Evolutionary conservation across 2,797 vertebrate species (phyloP).

Genomic region (Adelosebastes latens): DNA sequence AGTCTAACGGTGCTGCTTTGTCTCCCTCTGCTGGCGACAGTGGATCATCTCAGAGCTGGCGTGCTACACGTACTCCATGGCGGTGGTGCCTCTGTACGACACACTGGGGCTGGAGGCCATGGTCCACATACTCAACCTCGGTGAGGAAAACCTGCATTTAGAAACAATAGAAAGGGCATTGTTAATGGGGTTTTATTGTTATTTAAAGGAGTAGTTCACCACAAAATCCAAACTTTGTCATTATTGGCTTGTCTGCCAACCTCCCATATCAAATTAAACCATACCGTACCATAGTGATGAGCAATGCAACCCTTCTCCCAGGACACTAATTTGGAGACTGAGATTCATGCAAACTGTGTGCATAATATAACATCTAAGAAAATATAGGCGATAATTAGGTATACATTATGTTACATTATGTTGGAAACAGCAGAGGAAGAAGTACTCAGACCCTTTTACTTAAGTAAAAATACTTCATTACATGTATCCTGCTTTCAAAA

Average conservation of each 20-base stretch:
- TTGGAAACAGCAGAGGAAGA: not conserved
- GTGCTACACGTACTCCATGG: conserved; percentile 87
- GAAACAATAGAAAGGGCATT: not conserved
- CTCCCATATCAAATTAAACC: not conserved
- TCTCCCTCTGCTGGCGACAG: conserved; percentile 83
- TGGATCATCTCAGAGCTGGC: conserved; percentile 85
- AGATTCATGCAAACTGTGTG: not conserved
- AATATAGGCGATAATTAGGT: not conserved
- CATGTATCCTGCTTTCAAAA: not conserved
- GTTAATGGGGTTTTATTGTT: not conserved
- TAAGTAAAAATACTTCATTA: not conserved
- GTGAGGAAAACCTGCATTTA: conserved; percentile 62
- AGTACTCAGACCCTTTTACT: not conserved
- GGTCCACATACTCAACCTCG: conserved; percentile 84
- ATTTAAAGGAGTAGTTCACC: not conserved
- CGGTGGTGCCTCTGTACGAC: conserved; percentile 85
- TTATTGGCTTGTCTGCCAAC: not conserved
- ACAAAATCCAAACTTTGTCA: not conserved
- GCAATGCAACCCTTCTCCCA: not conserved
- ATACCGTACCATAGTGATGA: not conserved
- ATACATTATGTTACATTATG: not conserved
- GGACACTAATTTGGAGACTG: not conserved
- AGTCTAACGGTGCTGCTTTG: conserved; percentile 60
- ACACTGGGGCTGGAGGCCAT: conserved; percentile 84
- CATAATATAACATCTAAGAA: not conserved